Evolutionary conservation across 2,113 vertebrate species (phyloP), one percentile per base, ranked within the genome.

Genomic region (Prochilodus magdalenae): DNA sequence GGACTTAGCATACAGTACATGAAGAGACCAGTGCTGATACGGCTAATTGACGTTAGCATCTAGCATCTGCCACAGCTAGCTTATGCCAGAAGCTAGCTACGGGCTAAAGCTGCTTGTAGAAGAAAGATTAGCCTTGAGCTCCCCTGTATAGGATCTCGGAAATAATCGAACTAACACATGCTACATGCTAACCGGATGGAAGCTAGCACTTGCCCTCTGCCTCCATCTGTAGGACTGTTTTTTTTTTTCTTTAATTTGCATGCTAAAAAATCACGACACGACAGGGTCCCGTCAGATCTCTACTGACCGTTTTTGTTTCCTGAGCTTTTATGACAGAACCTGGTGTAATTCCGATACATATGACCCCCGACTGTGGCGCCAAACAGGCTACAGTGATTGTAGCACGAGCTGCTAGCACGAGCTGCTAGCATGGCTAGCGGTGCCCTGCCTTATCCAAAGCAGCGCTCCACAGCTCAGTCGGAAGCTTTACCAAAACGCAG

Each of bases 401-500:
- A 67, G 65, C 20, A 36, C 22, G 20, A 4, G 15, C 29, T n/a
- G n/a, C n/a, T 18, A 67, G 65, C 20, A 36, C 22, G 20, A 4
- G 15, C 29, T n/a, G 63, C 27, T 66, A 66, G 20, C 63, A 7
- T 33, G 63, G 63, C 27, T 66, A 33, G n/a, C n/a, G n/a, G n/a
- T 8, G 59, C 27, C 16, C 22, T 10, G 29, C 75, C 11, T 30
- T 63, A 0, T 47, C 55, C 60, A 47, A 62, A 44, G 57, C 33
- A 27, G 26, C 13, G 30, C 73, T 36, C 5, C n/a, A 16, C 14
- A 65, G 6, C 62, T 30, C 62, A 29, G 60, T 63, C 24, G 13
- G 24, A 63, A 27, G 27, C 62, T 29, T 18, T 36, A 79, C 77
- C 77, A 79, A 79, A 79, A 51, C 49, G 55, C 22, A 24, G 65